Evolutionary conservation across 2,113 vertebrate species (phyloP).

Genomic region (Pogona vitticeps): DNA sequence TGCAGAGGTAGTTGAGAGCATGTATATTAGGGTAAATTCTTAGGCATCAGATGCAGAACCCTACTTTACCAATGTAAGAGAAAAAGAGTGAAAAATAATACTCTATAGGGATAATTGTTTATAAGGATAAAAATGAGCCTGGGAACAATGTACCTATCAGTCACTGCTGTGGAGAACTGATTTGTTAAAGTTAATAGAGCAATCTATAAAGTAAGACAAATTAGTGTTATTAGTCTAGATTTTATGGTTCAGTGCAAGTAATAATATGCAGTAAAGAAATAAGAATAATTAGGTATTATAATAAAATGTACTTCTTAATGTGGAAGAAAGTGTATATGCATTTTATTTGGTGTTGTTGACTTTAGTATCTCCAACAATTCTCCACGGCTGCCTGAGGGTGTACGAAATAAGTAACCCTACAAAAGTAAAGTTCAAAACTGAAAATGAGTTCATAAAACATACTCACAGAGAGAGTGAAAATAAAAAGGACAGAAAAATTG

Average conservation of each 20-base stretch:
- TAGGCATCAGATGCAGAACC: constrained; percentile 9
- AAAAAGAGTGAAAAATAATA: not conserved
- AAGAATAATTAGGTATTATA: constrained; percentile 62
- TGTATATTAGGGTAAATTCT: not conserved
- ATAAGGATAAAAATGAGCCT: constrained; percentile 19
- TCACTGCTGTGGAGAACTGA: constrained; percentile 44
- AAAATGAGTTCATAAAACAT: constrained; percentile 43
- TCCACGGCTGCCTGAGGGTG: constrained; percentile 55
- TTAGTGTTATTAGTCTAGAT: constrained; percentile 58
- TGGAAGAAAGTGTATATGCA: constrained; percentile 44
- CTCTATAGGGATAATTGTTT: not conserved
- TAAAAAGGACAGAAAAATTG: constrained; percentile 44
- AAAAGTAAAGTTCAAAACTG: constrained; percentile 35
- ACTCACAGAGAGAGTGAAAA: constrained; percentile 37
- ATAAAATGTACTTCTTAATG: constrained; percentile 54
- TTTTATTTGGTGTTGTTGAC: constrained; percentile 40
- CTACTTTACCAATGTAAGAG: not conserved
- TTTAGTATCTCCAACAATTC: constrained; percentile 37
- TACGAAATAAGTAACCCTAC: constrained; percentile 24
- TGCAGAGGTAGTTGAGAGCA: not conserved
- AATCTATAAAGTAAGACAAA: constrained; percentile 68
- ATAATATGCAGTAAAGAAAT: constrained; percentile 62
- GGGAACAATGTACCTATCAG: constrained; percentile 45
- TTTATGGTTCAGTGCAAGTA: constrained; percentile 59
- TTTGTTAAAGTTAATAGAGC: constrained; percentile 66